Evolutionary conservation across 2,888 invertebrate genomes (phyloP), one percentile per base, ranked within the genome.

Genomic region (Nemurella pictetii): DNA sequence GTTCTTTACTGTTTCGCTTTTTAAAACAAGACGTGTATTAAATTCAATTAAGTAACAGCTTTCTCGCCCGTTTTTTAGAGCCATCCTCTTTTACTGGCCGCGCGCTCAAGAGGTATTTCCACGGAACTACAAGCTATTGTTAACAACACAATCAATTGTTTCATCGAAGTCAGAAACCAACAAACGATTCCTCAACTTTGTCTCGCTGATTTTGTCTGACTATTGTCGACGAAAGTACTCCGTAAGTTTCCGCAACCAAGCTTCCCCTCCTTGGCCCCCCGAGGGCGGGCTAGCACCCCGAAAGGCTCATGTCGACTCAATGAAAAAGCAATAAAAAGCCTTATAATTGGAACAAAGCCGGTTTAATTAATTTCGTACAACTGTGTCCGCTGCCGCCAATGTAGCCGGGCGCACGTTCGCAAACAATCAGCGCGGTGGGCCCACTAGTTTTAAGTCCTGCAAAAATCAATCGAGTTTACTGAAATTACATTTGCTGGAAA

Each of bases 281-380:
- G 55, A n/a, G n/a, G n/a, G 15, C 20, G 55, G 55, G 55, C 20
- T 32, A 32, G 55, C 55, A 36, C 55, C 15, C 9, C 55, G 55
- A 7, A 12, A 36, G 75, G 75, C 75, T 26, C n/a, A n/a, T 55
- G 55, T 55, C 55, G 55, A 55, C 15, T 55, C 55, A 55, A 55
- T 55, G 26, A 75, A 81, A 36, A 81, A 81, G 35, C 80, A 81
- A 81, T 81, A 81, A 81, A 81, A 81, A 81, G 80, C 80, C 78
- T 15, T 35, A 26, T 81, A 81, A 81, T 81, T 81, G 36, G 55
- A 32, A 82, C 55, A 27, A 55, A 55, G 55, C 55, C 27, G 55
- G 36, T 82, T 82, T 55, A 82, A 82, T 82, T 82, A 72, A 82
- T 82, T 82, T 82, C 82, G 78, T 30, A 29, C 78, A 29, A 29